Percentiles rank a stretch among this genome's conserved stretches.
Conservation (phyloP, 2,797 vertebrate genomes). For the Cynopterus sphinx region DNA sequence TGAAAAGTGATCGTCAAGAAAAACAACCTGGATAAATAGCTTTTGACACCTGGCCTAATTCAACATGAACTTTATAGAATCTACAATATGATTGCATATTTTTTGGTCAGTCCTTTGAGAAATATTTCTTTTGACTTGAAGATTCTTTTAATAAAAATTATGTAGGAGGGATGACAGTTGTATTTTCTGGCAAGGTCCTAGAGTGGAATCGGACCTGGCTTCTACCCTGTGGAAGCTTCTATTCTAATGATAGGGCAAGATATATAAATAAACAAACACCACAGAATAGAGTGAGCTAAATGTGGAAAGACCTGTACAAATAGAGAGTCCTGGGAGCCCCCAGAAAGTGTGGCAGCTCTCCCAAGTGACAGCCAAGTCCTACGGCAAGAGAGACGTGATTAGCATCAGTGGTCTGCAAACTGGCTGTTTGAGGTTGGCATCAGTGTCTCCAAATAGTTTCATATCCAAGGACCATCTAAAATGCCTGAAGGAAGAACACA, state of each 20-base stretch:
- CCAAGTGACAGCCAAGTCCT: not conserved
- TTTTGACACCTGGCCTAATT: not conserved
- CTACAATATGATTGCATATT: not conserved
- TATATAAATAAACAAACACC: not conserved
- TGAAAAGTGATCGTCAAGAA: not conserved
- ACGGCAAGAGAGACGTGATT: not conserved
- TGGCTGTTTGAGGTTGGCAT: not conserved
- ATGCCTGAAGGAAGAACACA: not conserved
- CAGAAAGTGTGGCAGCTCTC: not conserved
- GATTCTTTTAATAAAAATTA: not conserved
- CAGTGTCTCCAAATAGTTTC: not conserved
- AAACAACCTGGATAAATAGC: not conserved
- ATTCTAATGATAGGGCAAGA: not conserved
- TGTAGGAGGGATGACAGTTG: not conserved
- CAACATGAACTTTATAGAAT: not conserved
- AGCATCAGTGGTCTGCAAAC: not conserved
- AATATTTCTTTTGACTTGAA: not conserved
- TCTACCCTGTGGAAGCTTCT: not conserved
- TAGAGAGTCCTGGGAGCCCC: not conserved
- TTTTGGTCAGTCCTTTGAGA: not conserved
- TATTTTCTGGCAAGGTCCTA: constrained; percentile 40
- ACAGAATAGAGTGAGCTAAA: not conserved
- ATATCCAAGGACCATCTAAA: not conserved
- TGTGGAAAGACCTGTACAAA: not conserved
- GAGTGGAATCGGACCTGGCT: not conserved